Conservation (phyloP, 2,113 vertebrate genomes). For the Nesospiza acunhae region DNA sequence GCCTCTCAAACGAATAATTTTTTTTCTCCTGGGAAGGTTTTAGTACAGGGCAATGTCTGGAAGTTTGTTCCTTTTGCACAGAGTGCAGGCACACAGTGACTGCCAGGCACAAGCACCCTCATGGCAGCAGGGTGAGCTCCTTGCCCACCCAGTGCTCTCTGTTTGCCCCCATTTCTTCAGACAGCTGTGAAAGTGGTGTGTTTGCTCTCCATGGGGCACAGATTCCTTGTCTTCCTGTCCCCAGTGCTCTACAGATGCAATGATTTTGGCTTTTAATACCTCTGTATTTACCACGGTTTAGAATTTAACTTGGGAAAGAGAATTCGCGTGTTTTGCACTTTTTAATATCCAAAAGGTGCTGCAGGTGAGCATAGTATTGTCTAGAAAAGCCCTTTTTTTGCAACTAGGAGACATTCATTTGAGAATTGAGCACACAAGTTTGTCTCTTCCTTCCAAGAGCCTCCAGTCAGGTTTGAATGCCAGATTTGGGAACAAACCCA, state of each 20-base stretch:
- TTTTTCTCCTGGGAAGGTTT: not conserved
- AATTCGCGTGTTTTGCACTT: not conserved
- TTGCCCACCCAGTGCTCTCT: not conserved
- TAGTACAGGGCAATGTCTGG: not conserved
- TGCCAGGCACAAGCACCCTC: not conserved
- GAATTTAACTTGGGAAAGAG: not conserved
- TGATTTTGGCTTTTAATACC: not conserved
- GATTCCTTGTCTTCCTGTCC: not conserved
- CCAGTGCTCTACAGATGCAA: not conserved
- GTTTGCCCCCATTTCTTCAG: not conserved
- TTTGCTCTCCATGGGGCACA: not conserved
- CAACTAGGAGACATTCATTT: not conserved
- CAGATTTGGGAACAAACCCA: not conserved
- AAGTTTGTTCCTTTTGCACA: not conserved
- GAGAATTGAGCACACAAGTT: not conserved
- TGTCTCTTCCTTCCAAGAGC: not conserved
- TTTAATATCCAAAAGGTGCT: not conserved
- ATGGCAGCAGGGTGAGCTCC: not conserved
- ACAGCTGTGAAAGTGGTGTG: not conserved
- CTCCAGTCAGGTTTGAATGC: not conserved
- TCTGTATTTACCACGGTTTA: not conserved
- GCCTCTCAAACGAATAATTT: not conserved
- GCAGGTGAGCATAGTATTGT: rapidly evolving
- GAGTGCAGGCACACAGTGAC: not conserved
- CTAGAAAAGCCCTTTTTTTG: not conserved